Evolutionary conservation across 2,113 vertebrate species (phyloP), one percentile per base, ranked within the genome.

Genomic region (Poecile atricapillus): DNA sequence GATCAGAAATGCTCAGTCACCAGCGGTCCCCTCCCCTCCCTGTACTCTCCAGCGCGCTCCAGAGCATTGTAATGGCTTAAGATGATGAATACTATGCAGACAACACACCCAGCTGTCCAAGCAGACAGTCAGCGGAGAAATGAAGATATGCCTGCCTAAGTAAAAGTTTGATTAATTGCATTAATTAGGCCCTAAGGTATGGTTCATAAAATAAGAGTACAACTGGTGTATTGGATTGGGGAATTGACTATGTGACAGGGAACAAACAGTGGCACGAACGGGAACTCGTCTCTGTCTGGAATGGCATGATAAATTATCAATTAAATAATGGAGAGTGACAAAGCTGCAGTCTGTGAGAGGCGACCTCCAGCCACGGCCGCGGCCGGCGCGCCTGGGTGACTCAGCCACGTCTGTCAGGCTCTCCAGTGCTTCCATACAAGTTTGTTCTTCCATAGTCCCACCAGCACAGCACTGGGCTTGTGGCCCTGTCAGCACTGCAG

Each of bases 181-280:
- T 98, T 98, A 98, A 97, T 97, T 98, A 98, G 96, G 89, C 95
- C 96, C 93, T 91, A 97, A 98, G 96, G 96, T 97, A 97, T 97
- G 97, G 96, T 93, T 98, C 97, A 97, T 98, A 97, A 98, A 97
- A 96, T 97, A 93, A 93, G 95, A 95, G 95, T 97, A 95, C 93
- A 96, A 91, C 95, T 94, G 83, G 87, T 87, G 74, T 95, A 96
- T 96, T 96, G 93, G 93, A 95, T 74, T 78, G 94, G 91, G 90
- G 94, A 97, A 97, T 95, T 97, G 97, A 97, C 96, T 97, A 97
- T 96, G 90, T 97, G 97, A 95, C 97, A 97, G 86, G 87, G 93
- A 97, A 92, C 94, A 96, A 97, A 97, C 94, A 95, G 69, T 89
- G 89, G 86, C 5, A 4, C 55, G 83, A 93, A 87, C 21, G 25